A percentile compares a stretch with the other conserved stretches of the same genome.
Conservation (phyloP, 2,888 invertebrate genomes). For the Carterocephalus palaemon region DNA sequence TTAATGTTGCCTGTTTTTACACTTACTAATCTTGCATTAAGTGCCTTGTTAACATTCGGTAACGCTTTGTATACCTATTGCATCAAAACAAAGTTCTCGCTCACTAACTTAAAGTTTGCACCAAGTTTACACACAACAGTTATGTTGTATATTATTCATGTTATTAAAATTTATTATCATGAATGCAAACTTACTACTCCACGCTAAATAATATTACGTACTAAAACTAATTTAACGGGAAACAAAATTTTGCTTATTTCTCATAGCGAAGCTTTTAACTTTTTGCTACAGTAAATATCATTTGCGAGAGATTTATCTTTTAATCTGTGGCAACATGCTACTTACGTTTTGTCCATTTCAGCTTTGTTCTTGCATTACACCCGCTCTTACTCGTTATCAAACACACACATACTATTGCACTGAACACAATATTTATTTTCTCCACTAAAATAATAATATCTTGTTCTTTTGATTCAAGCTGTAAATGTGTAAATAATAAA, state of each 20-base stretch:
- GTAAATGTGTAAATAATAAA: too few species aligned
- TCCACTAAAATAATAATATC: too few species aligned
- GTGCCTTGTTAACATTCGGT: conserved; percentile 5
- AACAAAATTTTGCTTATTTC: conserved; percentile 11
- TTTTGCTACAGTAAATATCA: too few species aligned
- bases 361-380: too few species aligned
- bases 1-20: too few species aligned
- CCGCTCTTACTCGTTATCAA: not conserved
- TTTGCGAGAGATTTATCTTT: too few species aligned
- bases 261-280: too few species aligned
- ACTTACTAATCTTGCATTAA: too few species aligned
- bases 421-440: not conserved
- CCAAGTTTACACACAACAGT: conserved; percentile 14
- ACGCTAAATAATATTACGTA: conserved; percentile 5
- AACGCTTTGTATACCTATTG: conserved; percentile 10
- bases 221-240: conserved; percentile 5
- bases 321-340: not conserved
- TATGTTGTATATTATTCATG: conserved; percentile 20
- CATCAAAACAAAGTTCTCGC: conserved; percentile 19
- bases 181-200: conserved; percentile 11
- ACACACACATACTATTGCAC: not conserved
- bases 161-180: conserved; percentile 23
- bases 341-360: conserved; percentile 11
- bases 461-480: too few species aligned
- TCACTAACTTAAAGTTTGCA: conserved; percentile 14